Percentiles rank a stretch among this genome's conserved stretches.
phyloP scores from a whole-genome alignment of 2,797 vertebrate genomes.

The Calcarius lapponicus region DNA sequence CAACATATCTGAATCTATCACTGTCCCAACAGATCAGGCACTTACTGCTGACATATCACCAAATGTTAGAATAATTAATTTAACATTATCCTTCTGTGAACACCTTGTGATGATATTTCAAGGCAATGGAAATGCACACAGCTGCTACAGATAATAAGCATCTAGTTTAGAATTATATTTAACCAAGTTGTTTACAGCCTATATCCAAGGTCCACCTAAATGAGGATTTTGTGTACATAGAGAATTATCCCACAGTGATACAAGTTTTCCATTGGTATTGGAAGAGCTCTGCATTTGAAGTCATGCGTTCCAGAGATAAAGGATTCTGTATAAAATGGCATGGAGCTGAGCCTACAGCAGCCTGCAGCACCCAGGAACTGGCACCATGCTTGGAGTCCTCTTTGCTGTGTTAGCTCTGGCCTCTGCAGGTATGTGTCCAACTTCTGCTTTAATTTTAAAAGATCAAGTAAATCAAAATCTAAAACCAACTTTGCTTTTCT shows the following conservation, averaged over 20 bases:
- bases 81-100: background rate
- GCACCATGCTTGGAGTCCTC: constrained; percentile 47
- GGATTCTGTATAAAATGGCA: background rate
- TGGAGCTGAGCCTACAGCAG: background rate
- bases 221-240: background rate
- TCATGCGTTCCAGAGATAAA: background rate
- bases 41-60: background rate
- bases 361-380: background rate
- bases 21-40: background rate
- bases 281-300: background rate
- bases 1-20: background rate
- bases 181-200: background rate
- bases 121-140: constrained; percentile 23
- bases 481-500: background rate
- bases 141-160: background rate
- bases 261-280: background rate
- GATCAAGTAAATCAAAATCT: background rate
- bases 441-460: background rate
- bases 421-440: constrained; percentile 38
- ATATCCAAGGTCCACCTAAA: background rate
- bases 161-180: background rate
- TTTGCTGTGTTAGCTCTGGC: constrained; percentile 6
- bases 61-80: background rate
- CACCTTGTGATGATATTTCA: background rate
- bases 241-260: background rate